Base-by-base conservation (phyloP, 2,888 invertebrate species). In the Hanleya hanleyi region DNA sequence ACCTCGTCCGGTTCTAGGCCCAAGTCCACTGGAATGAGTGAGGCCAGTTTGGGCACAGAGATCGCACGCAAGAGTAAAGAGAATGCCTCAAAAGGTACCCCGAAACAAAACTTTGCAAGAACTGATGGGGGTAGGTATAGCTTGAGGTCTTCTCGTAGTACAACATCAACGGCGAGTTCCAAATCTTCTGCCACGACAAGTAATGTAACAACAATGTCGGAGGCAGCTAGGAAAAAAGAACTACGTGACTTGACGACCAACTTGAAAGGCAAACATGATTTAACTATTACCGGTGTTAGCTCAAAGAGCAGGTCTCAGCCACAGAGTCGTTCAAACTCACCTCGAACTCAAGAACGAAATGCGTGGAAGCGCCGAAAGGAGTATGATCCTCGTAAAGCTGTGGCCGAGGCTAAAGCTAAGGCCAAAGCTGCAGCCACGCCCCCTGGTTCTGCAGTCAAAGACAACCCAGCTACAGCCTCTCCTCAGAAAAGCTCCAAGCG, bases 331-430 rank as follows among this genome's bases (percentile, higher is more conserved):
- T 81, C 86, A 29, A 84, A 83, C 74, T 86, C 88, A 22, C 87
- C 87, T 0, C 85, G 81, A 77, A 81, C 86, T 90, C 96, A 97
- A 90, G 94, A 94, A 9, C 95, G 96, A 87, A 94, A 96, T 90
- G 97, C 97, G 92, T 98, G 98, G 98, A 96, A 97, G 88, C 93
- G 98, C 74, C 92, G 98, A 77, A 97, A 97, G 85, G 96, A 96
- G 83, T 98, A 98, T 91, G 97, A 98, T 92, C 98, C 98, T 36
- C 94, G 96, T 93, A 96, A 95, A 90, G 96, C 97, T 0, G 97
- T 97, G 0, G 96, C 96, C 29, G 96, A 97, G 88, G 97, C 88
- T 37, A 88, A 88, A 75, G 79, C 83, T 41, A 87, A 87, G 74
- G 69, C 75, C 4, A 57, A 57, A 57, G 57, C 57, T 3, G 22